Conservation (phyloP, 2,113 vertebrate genomes). For the Vulpes vulpes region DNA sequence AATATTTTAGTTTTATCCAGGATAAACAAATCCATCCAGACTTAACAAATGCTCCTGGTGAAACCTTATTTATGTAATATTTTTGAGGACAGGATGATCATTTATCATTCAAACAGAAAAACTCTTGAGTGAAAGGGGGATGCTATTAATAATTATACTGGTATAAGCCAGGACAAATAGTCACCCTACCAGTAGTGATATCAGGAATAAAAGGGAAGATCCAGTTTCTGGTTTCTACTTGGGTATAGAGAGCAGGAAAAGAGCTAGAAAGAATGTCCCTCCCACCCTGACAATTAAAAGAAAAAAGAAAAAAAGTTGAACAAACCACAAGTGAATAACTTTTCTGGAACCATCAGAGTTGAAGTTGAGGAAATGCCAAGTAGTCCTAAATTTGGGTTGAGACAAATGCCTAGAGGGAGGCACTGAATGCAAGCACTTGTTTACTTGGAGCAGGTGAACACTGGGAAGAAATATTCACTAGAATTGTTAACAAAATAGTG, state of each 20-base stretch:
- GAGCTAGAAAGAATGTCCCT: neutral
- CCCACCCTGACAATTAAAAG: neutral
- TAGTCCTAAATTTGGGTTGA: slow-evolving; percentile 1
- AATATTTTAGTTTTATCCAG: slow-evolving; percentile 59
- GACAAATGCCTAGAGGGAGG: neutral
- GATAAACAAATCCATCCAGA: slow-evolving; percentile 17
- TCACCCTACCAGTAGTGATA: neutral
- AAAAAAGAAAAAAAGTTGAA: neutral
- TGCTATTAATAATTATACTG: neutral
- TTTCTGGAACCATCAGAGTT: neutral
- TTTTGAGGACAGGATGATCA: neutral
- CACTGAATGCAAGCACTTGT: neutral
- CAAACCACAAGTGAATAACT: neutral
- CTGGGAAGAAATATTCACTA: neutral
- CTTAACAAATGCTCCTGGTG: slow-evolving; percentile 14
- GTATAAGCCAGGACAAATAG: neutral
- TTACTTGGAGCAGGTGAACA: neutral
- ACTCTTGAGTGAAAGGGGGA: neutral
- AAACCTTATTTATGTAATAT: slow-evolving; percentile 21
- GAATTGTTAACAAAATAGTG: neutral
- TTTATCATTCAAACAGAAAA: slow-evolving; percentile 12
- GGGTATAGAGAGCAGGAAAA: neutral
- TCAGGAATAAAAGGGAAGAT: neutral
- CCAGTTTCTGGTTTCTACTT: neutral
- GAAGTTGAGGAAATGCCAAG: neutral